These are phyloP conservation scores for Pyrgus malvae DNA, from an alignment of 2,888 invertebrate genomes.

Conservation along the genomic window DNA sequence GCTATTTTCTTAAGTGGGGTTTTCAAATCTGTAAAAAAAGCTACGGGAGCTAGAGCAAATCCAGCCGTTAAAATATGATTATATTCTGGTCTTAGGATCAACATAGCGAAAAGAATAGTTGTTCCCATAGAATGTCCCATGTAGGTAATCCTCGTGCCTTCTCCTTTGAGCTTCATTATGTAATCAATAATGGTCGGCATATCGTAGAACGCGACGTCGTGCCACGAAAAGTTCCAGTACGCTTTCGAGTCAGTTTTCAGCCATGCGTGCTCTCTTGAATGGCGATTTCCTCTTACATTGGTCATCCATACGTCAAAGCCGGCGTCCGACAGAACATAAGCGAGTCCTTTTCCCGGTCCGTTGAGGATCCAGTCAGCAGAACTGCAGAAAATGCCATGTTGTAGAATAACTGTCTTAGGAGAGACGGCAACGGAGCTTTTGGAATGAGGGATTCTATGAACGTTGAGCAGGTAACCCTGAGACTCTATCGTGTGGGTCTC, in stretches of 20 bases:
- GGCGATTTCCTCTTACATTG: constrained; percentile 91
- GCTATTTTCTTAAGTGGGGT: constrained; percentile 86
- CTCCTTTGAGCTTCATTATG: constrained; percentile 55
- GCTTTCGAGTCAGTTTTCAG: constrained; percentile 78
- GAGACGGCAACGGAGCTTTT: constrained; percentile 55
- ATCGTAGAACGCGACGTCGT: constrained; percentile 93
- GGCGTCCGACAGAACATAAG: constrained; percentile 84
- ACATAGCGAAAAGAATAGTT: constrained; percentile 87
- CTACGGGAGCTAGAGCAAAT: constrained; percentile 86
- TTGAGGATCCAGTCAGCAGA: constrained; percentile 90
- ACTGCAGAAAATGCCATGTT: constrained; percentile 90
- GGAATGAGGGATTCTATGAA: constrained; percentile 88
- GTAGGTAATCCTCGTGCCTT: constrained; percentile 79
- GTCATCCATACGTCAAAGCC: constrained; percentile 92
- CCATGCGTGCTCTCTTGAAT: constrained; percentile 84
- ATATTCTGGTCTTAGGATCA: constrained; percentile 85
- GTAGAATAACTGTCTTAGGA: constrained; percentile 82
- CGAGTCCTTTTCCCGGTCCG: constrained; percentile 84
- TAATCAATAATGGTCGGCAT: constrained; percentile 91
- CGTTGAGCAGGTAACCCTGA: constrained; percentile 90
- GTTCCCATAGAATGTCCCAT: constrained; percentile 97
- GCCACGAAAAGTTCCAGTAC: constrained; percentile 91
- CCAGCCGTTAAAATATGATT: constrained; percentile 84
- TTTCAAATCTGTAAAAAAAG: constrained; percentile 83
- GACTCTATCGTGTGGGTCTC: constrained; percentile 88